Base-by-base conservation (phyloP, 2,797 vertebrate species). In the Sebastolobus alascanus region DNA sequence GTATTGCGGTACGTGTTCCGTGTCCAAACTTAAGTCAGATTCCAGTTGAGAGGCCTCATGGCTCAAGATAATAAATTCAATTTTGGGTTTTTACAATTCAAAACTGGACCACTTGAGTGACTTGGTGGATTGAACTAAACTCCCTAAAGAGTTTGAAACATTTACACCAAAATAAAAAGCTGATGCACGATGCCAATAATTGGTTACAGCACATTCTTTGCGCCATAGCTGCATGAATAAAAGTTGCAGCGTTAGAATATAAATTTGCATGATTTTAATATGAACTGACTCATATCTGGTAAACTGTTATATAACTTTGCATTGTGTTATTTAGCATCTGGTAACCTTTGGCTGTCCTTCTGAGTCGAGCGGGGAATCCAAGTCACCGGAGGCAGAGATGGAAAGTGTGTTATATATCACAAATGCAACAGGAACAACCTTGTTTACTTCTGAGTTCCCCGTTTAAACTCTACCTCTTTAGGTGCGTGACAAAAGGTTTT, bases 341-440 rank as follows among this genome's bases (percentile, higher is more conserved):
- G 91, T 90, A 85, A 93, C 90, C 90, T 91, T 86, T 91, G 91
- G 91, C 87, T 90, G 91, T 92, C 86, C 88, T 84, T 38, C 64
- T 1, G 68, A 80, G 70, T 78, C 27, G 16, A 61, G 68, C 29
- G 4, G 84, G 76, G 85, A 82, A 83, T 91, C 90, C 87, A 88
- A 91, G 78, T 87, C 90, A 88, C 88, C 54, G 54, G 77, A 83
- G 90, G 90, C 88, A 75, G 68, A 65, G 73, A 80, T 77, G 83
- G 83, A 93, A 89, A 87, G 84, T 88, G 82, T 89, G 87, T 89
- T 90, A 84, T 83, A 77, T 31, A 91, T 92, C 88, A 87, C 58
- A 80, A 87, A 79, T 63, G 55, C 85, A 88, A 67, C 78, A 82
- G 83, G 75, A 91, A 83, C 75, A 69, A 71, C 72, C 66, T 25